Conservation (phyloP, 2,888 invertebrate genomes). For the Hanleya hanleyi region DNA sequence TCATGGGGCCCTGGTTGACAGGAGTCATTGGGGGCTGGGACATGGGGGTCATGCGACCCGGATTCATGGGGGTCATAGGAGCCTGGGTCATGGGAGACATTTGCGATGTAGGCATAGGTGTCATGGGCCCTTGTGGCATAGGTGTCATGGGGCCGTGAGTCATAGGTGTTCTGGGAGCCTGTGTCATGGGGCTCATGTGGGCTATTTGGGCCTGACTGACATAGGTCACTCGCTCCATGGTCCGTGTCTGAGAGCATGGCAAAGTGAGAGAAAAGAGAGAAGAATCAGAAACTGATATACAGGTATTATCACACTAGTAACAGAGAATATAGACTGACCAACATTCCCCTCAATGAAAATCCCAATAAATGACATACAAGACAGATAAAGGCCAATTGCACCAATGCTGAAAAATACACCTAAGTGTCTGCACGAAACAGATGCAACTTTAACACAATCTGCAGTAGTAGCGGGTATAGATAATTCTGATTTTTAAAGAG, state of each 20-base stretch:
- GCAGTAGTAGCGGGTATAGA: too few relatives aligned
- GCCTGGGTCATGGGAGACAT: background rate
- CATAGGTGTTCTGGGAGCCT: too few relatives aligned
- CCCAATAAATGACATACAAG: too few relatives aligned
- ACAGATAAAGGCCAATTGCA: too few relatives aligned
- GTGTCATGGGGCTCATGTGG: background rate
- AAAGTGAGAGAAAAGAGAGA: background rate
- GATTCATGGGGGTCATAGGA: background rate
- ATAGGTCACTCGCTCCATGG: constrained; percentile 1
- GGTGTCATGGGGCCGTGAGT: background rate
- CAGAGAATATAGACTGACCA: too few relatives aligned
- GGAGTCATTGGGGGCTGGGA: constrained; percentile 33
- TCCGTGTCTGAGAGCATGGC: background rate
- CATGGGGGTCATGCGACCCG: background rate
- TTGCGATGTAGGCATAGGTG: background rate
- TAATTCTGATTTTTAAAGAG: too few relatives aligned
- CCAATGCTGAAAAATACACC: too few relatives aligned
- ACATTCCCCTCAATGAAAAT: too few relatives aligned
- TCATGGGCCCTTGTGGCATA: background rate
- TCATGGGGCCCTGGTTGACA: constrained; percentile 34
- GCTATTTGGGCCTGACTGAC: background rate
- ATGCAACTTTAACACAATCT: too few relatives aligned
- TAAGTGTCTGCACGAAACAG: too few relatives aligned
- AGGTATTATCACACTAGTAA: too few relatives aligned
- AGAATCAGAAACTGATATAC: background rate